Evolutionary conservation across 2,888 invertebrate species (phyloP).

Genomic region (Sphinx pinastri): DNA sequence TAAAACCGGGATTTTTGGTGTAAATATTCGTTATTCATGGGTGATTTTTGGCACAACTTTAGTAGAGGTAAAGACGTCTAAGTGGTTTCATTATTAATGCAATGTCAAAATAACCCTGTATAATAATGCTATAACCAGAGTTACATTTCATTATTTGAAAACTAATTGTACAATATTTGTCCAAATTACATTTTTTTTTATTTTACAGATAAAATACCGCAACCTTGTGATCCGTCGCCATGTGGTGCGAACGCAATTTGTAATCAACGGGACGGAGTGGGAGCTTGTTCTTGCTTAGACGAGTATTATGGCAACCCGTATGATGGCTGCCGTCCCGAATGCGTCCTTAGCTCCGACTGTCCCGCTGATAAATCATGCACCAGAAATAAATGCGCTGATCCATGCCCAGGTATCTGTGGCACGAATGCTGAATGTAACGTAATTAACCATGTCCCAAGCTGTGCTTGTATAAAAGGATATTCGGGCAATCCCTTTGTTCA

Average conservation of each 20-base stretch:
- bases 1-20: too few relatives aligned
- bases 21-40: too few relatives aligned
- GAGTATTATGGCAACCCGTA: constrained; percentile 94
- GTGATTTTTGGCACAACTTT: too few relatives aligned
- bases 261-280: constrained; percentile 89
- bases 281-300: constrained; percentile 91
- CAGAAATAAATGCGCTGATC: constrained; percentile 92
- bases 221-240: constrained; percentile 93
- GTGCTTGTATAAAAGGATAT: constrained; percentile 89
- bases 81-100: too few relatives aligned
- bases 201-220: constrained; percentile 82
- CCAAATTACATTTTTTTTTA: neutral
- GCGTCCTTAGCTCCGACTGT: constrained; percentile 93
- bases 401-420: constrained; percentile 94
- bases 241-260: constrained; percentile 94
- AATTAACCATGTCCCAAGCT: constrained; percentile 93
- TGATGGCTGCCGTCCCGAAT: constrained; percentile 94
- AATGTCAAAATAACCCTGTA: too few relatives aligned
- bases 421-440: constrained; percentile 92
- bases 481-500: constrained; percentile 88
- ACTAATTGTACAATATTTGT: neutral
- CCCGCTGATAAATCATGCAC: constrained; percentile 92
- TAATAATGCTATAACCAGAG: too few relatives aligned
- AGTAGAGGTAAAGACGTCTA: too few relatives aligned
- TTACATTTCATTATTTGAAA: too few relatives aligned